Conservation (phyloP, 2,113 vertebrate species). For the Arizona elegans region DNA sequence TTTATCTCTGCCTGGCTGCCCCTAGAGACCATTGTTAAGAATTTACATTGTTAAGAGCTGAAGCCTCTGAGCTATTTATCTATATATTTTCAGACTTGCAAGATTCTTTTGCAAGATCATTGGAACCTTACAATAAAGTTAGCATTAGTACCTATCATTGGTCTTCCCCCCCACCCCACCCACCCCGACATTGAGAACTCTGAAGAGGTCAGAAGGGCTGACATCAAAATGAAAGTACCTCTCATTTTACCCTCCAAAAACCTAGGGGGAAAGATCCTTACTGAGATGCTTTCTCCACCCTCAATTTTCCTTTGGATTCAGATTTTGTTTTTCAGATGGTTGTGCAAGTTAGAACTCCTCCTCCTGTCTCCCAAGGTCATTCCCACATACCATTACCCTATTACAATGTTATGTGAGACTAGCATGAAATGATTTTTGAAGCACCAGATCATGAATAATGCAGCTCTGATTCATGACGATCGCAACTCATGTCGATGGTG, state of each 20-base stretch:
- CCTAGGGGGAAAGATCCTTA: not conserved
- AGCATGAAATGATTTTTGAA: not conserved
- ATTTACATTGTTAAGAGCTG: not conserved
- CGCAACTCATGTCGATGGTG: not conserved
- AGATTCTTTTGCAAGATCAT: not conserved
- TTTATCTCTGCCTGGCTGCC: not conserved
- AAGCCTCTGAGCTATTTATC: not conserved
- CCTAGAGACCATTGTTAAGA: not conserved
- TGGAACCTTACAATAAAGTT: not conserved
- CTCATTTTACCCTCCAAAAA: not conserved
- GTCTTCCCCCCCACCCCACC: rapidly evolving
- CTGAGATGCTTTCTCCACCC: not conserved
- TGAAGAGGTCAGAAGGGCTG: not conserved
- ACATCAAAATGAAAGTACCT: not conserved
- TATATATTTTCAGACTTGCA: not conserved
- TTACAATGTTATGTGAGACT: not conserved
- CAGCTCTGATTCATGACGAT: not conserved
- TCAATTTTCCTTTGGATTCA: not conserved
- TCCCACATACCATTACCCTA: not conserved
- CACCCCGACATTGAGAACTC: not conserved
- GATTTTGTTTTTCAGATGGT: not conserved
- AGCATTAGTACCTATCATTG: not conserved
- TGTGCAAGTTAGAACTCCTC: not conserved
- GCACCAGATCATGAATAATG: not conserved
- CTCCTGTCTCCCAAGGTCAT: not conserved